Conservation (phyloP, 2,113 vertebrate species). For the Neolamprologus toae region DNA sequence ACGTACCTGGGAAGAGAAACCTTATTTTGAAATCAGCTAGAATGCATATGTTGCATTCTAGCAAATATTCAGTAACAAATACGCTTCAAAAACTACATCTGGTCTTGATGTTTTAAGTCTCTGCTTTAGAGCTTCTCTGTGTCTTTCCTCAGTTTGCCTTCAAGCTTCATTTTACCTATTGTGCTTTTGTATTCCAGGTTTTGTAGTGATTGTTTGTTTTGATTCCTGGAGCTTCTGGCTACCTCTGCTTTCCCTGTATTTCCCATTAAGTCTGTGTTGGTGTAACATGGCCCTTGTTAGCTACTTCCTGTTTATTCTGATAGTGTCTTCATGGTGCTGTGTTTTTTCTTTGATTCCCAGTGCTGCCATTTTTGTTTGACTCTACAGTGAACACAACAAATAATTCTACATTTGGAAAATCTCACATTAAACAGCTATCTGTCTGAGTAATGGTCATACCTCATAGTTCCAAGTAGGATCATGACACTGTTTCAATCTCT, state of each 20-base stretch:
- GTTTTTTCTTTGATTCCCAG: not conserved
- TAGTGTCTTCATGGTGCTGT: not conserved
- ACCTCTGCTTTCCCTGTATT: not conserved
- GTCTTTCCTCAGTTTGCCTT: not conserved
- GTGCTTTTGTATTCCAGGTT: not conserved
- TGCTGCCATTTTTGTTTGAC: not conserved
- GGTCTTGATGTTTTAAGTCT: not conserved
- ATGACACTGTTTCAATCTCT: constrained; percentile 76
- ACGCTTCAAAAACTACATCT: not conserved
- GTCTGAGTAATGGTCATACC: not conserved
- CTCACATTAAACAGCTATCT: not conserved
- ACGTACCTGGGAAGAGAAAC: constrained; percentile 57
- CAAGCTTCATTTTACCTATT: not conserved
- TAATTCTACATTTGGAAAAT: not conserved
- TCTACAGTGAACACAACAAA: not conserved
- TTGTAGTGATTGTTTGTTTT: not conserved
- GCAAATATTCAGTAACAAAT: not conserved
- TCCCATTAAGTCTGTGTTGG: not conserved
- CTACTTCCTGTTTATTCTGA: not conserved
- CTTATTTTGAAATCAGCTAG: not conserved
- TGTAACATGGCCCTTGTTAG: not conserved
- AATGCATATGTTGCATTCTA: not conserved
- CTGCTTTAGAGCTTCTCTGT: not conserved
- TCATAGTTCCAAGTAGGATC: constrained; percentile 76
- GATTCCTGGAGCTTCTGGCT: not conserved